Percentiles rank a stretch among this genome's conserved stretches.
Conservation (phyloP, 2,797 vertebrate species). For the Lutjanus campechanus region DNA sequence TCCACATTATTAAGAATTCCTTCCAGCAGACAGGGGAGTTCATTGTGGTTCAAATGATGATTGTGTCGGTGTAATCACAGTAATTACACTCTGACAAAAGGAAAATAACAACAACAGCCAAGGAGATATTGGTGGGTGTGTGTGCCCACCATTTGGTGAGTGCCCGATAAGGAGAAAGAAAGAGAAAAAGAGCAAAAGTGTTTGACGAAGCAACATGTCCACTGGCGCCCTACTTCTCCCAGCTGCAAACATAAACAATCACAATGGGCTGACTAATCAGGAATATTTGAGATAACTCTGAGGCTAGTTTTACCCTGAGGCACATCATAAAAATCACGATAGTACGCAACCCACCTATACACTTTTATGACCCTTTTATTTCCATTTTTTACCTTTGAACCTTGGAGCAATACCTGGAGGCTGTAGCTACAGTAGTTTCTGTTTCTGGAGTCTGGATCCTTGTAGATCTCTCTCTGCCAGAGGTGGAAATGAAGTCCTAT, state of each 20-base stretch:
- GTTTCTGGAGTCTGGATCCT: background rate
- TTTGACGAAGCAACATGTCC: slow-evolving; percentile 8
- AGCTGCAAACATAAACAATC: slow-evolving; percentile 27
- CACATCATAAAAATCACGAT: slow-evolving; percentile 22
- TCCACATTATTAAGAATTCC: slow-evolving; percentile 57
- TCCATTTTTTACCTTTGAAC: slow-evolving; percentile 58
- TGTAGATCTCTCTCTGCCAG: background rate
- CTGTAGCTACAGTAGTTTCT: background rate
- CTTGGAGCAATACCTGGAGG: background rate
- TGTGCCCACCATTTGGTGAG: slow-evolving; percentile 5
- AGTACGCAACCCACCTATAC: background rate
- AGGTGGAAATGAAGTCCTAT: background rate
- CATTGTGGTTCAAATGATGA: slow-evolving; percentile 34
- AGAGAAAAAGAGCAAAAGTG: background rate
- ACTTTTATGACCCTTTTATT: slow-evolving; percentile 43
- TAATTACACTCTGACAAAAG: slow-evolving; percentile 39
- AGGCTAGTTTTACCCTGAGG: background rate
- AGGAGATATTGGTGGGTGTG: slow-evolving; percentile 8
- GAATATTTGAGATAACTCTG: slow-evolving; percentile 6
- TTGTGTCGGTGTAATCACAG: slow-evolving; percentile 30
- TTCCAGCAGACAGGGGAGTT: slow-evolving; percentile 31
- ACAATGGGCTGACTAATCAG: slow-evolving; percentile 1
- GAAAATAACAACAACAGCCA: slow-evolving; percentile 21
- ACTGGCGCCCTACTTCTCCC: background rate
- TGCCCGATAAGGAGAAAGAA: background rate